A percentile compares a stretch with the other conserved stretches of the same genome.
Evolutionary conservation across 2,113 vertebrate species (phyloP).

Genomic region (Hyperoodon ampullatus): DNA sequence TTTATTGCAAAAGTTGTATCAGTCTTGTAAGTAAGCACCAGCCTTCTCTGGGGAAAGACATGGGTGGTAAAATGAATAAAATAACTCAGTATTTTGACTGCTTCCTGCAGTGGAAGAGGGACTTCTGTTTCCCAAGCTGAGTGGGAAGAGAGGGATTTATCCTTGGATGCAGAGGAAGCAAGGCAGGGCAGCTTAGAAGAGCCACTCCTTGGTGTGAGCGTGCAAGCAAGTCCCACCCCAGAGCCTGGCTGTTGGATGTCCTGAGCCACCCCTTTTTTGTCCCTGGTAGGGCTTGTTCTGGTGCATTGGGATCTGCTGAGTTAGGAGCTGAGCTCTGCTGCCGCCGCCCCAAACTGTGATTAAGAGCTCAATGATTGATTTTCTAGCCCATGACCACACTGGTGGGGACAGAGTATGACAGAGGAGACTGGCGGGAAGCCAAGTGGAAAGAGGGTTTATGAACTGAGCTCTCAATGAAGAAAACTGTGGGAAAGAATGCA

Average conservation of each 20-base stretch:
- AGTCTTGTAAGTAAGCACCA: slow-evolving; percentile 30
- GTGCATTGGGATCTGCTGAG: neutral
- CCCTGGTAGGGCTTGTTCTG: neutral
- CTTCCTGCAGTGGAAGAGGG: neutral
- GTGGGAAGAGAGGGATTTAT: neutral
- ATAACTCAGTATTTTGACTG: slow-evolving; percentile 26
- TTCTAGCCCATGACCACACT: slow-evolving; percentile 18
- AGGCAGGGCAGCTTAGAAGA: neutral
- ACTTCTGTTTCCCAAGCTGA: neutral
- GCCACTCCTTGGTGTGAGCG: neutral
- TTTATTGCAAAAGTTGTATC: neutral
- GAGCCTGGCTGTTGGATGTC: neutral
- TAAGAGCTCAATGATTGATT: slow-evolving; percentile 44
- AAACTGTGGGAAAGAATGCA: neutral
- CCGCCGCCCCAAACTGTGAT: neutral
- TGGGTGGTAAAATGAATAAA: neutral
- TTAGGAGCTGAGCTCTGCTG: neutral
- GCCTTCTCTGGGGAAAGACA: slow-evolving; percentile 7
- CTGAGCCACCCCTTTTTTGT: accelerated
- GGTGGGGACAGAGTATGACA: neutral
- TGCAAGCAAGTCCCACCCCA: too few species aligned
- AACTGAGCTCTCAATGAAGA: slow-evolving; percentile 40
- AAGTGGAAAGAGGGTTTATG: slow-evolving; percentile 23
- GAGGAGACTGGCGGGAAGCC: slow-evolving; percentile 50
- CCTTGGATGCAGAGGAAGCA: neutral